Conservation (phyloP, 2,113 vertebrate species). For the Anguilla japonica region DNA sequence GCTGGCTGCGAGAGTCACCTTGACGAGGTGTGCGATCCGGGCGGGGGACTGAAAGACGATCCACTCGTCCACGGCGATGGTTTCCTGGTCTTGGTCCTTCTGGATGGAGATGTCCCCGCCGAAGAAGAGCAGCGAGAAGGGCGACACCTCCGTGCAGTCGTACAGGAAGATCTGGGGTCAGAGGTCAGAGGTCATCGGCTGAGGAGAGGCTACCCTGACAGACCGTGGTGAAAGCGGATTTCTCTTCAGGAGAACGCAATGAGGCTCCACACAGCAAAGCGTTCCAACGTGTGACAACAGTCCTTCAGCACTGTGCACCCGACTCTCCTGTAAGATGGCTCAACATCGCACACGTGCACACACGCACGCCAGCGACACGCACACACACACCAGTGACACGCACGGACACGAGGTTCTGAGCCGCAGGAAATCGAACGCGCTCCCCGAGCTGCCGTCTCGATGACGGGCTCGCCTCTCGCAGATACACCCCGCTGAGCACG, state of each 20-base stretch:
- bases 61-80: conserved; percentile 94
- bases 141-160: conserved; percentile 97
- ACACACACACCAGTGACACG: not conserved
- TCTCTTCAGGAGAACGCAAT: too few relatives aligned
- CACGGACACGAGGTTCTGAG: not conserved
- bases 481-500: not conserved
- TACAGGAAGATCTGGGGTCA: conserved; percentile 89
- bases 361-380: too few relatives aligned
- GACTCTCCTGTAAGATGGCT: too few relatives aligned
- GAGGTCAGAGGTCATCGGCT: not conserved
- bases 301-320: too few relatives aligned
- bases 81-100: conserved; percentile 90
- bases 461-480: not conserved
- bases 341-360: too few relatives aligned
- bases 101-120: conserved; percentile 96
- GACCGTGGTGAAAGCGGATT: not conserved
- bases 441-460: not conserved
- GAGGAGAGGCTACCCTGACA: not conserved
- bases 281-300: too few relatives aligned
- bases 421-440: not conserved
- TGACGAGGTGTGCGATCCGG: conserved; percentile 90
- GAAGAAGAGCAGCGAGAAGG: conserved; percentile 94
- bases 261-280: too few relatives aligned
- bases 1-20: conserved; percentile 68
- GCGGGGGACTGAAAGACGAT: conserved; percentile 94